These are phyloP conservation scores for Catharus ustulatus DNA, from an alignment of 2,797 vertebrate genomes.

Conservation along the genomic window DNA sequence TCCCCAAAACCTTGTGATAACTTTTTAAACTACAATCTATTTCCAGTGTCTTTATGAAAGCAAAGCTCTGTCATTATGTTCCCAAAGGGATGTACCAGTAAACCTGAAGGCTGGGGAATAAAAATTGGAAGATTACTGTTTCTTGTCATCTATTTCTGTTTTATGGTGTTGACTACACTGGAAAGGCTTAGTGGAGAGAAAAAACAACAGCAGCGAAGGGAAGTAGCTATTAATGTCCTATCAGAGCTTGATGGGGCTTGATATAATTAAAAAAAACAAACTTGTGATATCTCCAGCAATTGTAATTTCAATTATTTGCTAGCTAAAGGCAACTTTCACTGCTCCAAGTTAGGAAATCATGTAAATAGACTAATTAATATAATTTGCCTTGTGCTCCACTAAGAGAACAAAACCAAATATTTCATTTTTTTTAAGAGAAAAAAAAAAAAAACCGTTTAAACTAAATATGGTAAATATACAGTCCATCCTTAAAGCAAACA, in stretches of 20 bases:
- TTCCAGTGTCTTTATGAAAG: slow-evolving; percentile 15
- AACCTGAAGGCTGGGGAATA: slow-evolving; percentile 47
- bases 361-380: slow-evolving; percentile 86
- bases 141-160: slow-evolving; percentile 27
- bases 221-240: slow-evolving; percentile 71
- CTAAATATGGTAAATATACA: slow-evolving; percentile 75
- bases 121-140: slow-evolving; percentile 52
- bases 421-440: slow-evolving; percentile 74
- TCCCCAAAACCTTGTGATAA: not conserved
- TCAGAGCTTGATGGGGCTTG: slow-evolving; percentile 78
- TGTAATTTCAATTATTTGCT: slow-evolving; percentile 84
- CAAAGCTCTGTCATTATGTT: slow-evolving; percentile 39
- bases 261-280: slow-evolving; percentile 76
- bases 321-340: slow-evolving; percentile 81
- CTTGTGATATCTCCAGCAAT: slow-evolving; percentile 79
- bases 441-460: slow-evolving; percentile 72
- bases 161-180: slow-evolving; percentile 11
- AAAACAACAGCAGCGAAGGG: not conserved
- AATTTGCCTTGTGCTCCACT: slow-evolving; percentile 78
- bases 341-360: slow-evolving; percentile 81
- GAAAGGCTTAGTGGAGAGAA: slow-evolving; percentile 31
- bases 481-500: slow-evolving; percentile 70
- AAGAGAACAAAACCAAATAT: slow-evolving; percentile 83
- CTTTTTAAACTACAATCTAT: slow-evolving; percentile 26
- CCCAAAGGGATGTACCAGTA: slow-evolving; percentile 31